Percentiles rank a stretch among this genome's conserved stretches.
Evolutionary conservation across 2,888 invertebrate species (phyloP).

Genomic region (Eustalomyia histrio): DNA sequence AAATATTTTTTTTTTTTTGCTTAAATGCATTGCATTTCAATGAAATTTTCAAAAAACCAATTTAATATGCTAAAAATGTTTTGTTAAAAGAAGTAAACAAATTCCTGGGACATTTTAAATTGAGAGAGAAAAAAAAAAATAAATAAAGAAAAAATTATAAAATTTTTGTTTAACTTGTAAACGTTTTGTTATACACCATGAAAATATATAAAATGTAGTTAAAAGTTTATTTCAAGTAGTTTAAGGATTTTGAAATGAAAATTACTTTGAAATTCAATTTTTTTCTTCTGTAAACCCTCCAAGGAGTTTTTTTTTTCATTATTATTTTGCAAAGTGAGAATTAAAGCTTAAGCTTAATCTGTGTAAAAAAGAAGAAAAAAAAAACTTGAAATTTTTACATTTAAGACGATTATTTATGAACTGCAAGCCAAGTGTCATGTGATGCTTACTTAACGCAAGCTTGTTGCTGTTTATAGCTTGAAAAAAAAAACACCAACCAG

Average conservation of each 20-base stretch:
- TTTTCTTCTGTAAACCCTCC: constrained; percentile 11
- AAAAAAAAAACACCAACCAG: not conserved
- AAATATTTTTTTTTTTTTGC: not conserved
- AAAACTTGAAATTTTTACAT: constrained; percentile 61
- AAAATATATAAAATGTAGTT: constrained; percentile 44
- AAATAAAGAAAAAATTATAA: not conserved
- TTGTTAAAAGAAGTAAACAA: constrained; percentile 58
- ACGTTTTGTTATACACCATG: constrained; percentile 61
- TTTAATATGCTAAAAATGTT: constrained; percentile 65
- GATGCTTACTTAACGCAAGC: constrained; percentile 66
- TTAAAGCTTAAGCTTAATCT: constrained; percentile 66
- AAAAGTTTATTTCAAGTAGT: constrained; percentile 42
- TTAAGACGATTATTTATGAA: constrained; percentile 69
- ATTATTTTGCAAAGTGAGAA: constrained; percentile 34
- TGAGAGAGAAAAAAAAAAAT: constrained; percentile 17
- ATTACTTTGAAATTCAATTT: constrained; percentile 51
- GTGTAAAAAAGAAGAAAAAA: constrained; percentile 21
- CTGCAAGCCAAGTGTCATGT: constrained; percentile 68
- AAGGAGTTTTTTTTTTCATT: not conserved
- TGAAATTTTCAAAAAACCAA: constrained; percentile 19
- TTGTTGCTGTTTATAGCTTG: constrained; percentile 64
- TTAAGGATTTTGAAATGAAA: constrained; percentile 48
- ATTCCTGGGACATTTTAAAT: constrained; percentile 58
- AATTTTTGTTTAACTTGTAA: constrained; percentile 44
- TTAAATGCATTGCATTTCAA: not conserved